Base-by-base conservation (phyloP, 92 coral and sea anemone genomes). In the Paragorgia papillata region DNA sequence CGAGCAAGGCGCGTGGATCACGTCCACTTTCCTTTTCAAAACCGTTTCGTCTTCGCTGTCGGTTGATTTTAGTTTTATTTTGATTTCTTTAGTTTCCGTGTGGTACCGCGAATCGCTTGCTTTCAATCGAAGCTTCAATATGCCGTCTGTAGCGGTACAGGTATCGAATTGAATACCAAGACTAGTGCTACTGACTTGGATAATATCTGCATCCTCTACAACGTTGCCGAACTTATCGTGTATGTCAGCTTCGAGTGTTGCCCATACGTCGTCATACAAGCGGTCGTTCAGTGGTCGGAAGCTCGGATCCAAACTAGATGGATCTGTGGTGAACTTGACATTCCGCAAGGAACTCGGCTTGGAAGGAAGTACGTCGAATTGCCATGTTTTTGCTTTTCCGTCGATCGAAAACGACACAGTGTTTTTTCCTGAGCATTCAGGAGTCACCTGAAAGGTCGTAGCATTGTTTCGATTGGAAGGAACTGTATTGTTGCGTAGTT, bases 221-320 rank as follows among this genome's bases (percentile, higher is more conserved):
- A 43, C 60, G 34, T 71, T 41, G 15, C 40, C 9, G 35, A 50
- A 35, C 13, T 22, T 31, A 19, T 35, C 63, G 14, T 15, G 43
- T 71, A 33, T 58, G 2, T 7, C 53, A 46, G 53, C 53, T 7
- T 46, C n/a, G 53, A 7, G 54, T 71, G 33, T 41, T 34, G 63
- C 54, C 78, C 78, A 71, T 22, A 37, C 46, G 22, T 71, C 54
- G 35, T 55, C 50, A 37, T 71, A 71, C 40, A 71, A 14, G 5
- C 19, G 40, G 31, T 53, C 32, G 31, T 54, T 71, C 31, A 18
- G 31, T 14, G 49, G 64, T 20, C 6, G 33, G 15, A 54, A 71
- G 19, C 64, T 71, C 34, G 27, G n/a, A 33, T 71, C 78, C 34
- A n/a, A 15, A 17, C 46, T 62, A 33, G 62, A 19, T 4, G 78